phyloP scores from a whole-genome alignment of 2,113 vertebrate species.

The Leucopternis melanops region DNA sequence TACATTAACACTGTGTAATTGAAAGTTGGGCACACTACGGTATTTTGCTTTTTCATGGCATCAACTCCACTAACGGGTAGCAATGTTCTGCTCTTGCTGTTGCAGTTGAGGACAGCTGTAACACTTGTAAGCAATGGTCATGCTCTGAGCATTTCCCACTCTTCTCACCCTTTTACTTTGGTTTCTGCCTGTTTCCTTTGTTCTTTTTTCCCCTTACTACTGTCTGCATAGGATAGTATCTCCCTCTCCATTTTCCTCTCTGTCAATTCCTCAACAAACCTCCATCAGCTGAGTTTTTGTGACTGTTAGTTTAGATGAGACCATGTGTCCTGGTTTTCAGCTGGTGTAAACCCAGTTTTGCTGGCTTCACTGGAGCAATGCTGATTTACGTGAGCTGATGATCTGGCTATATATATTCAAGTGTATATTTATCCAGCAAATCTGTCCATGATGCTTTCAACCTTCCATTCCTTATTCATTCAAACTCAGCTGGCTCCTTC shows the following conservation, averaged over 20 bases:
- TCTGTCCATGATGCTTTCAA: background rate
- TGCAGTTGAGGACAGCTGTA: fast-evolving
- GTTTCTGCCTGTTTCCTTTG: background rate
- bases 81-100: background rate
- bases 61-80: fast-evolving
- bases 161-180: background rate
- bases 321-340: background rate
- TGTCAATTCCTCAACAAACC: background rate
- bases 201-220: background rate
- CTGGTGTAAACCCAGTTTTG: background rate
- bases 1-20: too few relatives aligned
- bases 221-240: fast-evolving
- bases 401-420: background rate
- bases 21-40: background rate
- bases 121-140: fast-evolving
- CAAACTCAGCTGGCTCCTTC: background rate
- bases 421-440: background rate
- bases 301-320: background rate
- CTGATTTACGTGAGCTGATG: background rate
- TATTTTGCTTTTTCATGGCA: background rate
- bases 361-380: background rate
- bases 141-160: background rate
- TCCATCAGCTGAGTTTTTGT: background rate
- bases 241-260: background rate
- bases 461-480: background rate